Conservation (phyloP, 2,113 vertebrate species). For the Cyanoramphus novaezelandiae region DNA sequence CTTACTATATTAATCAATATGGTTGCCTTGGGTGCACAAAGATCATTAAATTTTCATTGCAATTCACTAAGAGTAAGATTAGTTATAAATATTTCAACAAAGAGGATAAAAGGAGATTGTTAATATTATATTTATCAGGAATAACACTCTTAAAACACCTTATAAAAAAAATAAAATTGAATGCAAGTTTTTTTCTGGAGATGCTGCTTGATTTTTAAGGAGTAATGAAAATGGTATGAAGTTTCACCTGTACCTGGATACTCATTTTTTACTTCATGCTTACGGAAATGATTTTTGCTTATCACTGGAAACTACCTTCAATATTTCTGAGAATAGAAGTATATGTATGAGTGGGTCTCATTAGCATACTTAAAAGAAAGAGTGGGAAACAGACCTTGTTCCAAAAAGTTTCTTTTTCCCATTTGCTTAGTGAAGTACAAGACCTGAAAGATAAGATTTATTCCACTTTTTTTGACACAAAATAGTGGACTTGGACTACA, state of each 20-base stretch:
- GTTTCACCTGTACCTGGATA: background rate
- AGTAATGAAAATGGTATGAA: background rate
- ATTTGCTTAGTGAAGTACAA: background rate
- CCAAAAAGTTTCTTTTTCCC: background rate
- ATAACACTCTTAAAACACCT: slow-evolving; percentile 11
- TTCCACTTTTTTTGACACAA: background rate
- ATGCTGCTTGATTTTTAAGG: background rate
- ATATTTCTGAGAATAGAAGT: background rate
- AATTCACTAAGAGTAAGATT: slow-evolving; percentile 36
- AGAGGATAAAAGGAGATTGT: slow-evolving; percentile 27
- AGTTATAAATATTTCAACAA: slow-evolving; percentile 62
- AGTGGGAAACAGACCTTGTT: background rate
- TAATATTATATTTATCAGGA: slow-evolving; percentile 52
- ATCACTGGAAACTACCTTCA: background rate
- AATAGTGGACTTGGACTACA: background rate
- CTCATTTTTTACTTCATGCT: background rate
- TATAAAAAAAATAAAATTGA: background rate
- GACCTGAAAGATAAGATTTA: background rate
- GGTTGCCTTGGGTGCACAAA: slow-evolving; percentile 32
- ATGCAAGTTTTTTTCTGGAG: background rate
- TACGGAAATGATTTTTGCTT: background rate
- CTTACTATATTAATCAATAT: slow-evolving; percentile 43
- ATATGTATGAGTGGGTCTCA: background rate
- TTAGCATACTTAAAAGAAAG: background rate
- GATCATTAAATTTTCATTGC: slow-evolving; percentile 61